Base-by-base conservation (phyloP, 1,140 invertebrate genomes). In the Muscidifurax raptorellus region DNA sequence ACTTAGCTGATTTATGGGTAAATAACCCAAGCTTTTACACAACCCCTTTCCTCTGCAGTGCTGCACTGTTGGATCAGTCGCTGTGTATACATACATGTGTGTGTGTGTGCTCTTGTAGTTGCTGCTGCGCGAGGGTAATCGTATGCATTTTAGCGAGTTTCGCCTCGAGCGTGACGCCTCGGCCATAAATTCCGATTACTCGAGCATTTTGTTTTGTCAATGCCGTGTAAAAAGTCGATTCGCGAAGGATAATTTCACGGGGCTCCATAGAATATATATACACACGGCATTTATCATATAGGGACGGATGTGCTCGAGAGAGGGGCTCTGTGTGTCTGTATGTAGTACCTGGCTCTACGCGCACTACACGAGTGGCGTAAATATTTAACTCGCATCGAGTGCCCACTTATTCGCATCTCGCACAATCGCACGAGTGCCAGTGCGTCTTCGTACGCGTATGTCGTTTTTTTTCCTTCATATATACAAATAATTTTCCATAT, bases 151-250 rank as follows among this genome's bases (percentile, higher is more conserved):
- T 89, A 87, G 82, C 25, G 84, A 87, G 59, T 86, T 90, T 88
- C 87, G 52, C 66, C 82, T 83, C 84, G 81, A 86, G 80, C 87
- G 80, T 90, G 85, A 88, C 87, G 87, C 85, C 87, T 86, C 79
- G 30, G 84, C 87, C 90, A 91, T 91, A 90, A 91, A 91, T 91
- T 90, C 88, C 88, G 88, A 90, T 89, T 88, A 89, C 69, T 69
- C 85, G 87, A 30, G 86, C 69, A 85, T 86, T 89, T 87, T 87
- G 82, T 87, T 87, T 76, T 79, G 86, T 87, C 85, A 86, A 85
- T 86, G 80, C 85, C 80, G 59, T 83, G 85, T 75, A 83, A 85
- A 78, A 77, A 81, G 40, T 76, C 18, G 77, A 59, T 59, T 59
- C 59, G 77, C 59, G 47, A 69, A 59, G 52, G 66, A 69, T 18